Conservation (phyloP, 2,888 invertebrate genomes). For the Xanthorhoe designata region DNA sequence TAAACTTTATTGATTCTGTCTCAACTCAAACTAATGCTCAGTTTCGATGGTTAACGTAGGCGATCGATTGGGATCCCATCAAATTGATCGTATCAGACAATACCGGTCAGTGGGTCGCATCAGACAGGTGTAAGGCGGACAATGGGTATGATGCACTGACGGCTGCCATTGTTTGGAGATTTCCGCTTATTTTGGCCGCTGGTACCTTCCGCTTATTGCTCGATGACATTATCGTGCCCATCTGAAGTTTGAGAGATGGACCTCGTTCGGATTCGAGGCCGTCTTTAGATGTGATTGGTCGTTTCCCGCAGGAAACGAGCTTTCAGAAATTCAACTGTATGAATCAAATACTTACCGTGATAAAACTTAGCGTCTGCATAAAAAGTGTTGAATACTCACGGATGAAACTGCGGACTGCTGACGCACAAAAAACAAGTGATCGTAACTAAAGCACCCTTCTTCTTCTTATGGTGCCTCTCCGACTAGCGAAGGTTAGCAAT, state of each 20-base stretch:
- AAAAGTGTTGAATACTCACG: too few species aligned
- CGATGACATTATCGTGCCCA: conserved; percentile 62
- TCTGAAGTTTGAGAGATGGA: conserved; percentile 61
- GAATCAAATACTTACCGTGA: too few species aligned
- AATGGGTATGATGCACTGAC: conserved; percentile 51
- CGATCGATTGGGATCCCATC: conserved; percentile 60
- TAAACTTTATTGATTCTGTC: too few species aligned
- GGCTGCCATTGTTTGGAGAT: conserved; percentile 54
- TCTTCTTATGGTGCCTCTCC: too few species aligned
- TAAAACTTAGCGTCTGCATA: too few species aligned
- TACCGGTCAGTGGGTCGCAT: conserved; percentile 69
- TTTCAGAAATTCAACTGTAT: background rate
- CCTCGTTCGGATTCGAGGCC: conserved; percentile 46
- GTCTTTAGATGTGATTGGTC: conserved; percentile 28
- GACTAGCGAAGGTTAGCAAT: too few species aligned
- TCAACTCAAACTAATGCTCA: conserved; percentile 21
- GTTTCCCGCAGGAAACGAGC: background rate
- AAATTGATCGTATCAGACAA: conserved; percentile 59
- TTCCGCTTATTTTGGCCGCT: conserved; percentile 50
- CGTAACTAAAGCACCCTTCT: too few species aligned
- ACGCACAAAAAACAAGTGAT: too few species aligned
- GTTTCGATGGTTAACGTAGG: conserved; percentile 57
- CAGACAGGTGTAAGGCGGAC: conserved; percentile 64
- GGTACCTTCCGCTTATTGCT: conserved; percentile 33
- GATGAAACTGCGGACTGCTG: too few species aligned